Evolutionary conservation across 2,113 vertebrate species (phyloP).

Genomic region (Larimichthys crocea): DNA sequence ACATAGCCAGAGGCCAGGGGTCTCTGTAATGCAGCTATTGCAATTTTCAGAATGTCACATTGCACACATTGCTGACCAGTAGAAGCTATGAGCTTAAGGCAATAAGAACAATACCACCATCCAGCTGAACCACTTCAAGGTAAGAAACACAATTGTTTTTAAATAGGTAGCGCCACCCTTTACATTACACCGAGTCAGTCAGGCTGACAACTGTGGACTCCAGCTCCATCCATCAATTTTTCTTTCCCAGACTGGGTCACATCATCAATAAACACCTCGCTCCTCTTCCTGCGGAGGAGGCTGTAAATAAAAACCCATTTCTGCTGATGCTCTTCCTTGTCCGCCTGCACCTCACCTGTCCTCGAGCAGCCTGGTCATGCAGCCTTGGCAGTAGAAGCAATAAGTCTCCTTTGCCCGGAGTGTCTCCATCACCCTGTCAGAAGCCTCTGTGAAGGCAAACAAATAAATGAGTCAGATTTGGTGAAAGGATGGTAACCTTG

Average conservation of each 20-base stretch:
- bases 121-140: conserved; percentile 54
- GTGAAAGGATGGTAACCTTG: conserved; percentile 54
- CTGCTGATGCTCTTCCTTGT: conserved; percentile 10
- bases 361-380: conserved; percentile 85
- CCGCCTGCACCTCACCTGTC: conserved; percentile 87
- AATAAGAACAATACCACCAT: conserved; percentile 54
- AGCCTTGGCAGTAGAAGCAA: conserved; percentile 90
- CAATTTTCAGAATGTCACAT: conserved; percentile 68
- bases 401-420: conserved; percentile 83
- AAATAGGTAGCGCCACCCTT: conserved; percentile 49
- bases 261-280: conserved; percentile 54
- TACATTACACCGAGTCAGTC: conserved; percentile 53
- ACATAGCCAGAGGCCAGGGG: conserved; percentile 47
- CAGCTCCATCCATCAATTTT: conserved; percentile 55
- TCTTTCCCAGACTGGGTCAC: conserved; percentile 34
- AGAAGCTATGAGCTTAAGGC: conserved; percentile 49
- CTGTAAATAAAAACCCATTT: conserved; percentile 60
- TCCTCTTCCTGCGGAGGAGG: conserved; percentile 46
- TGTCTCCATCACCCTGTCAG: conserved; percentile 79
- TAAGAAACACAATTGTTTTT: conserved; percentile 61
- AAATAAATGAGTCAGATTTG: conserved; percentile 56
- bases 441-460: conserved; percentile 80
- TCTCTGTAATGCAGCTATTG: conserved; percentile 51
- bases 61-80: conserved; percentile 64
- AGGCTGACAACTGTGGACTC: conserved; percentile 50